Evolutionary conservation across 2,797 vertebrate genomes (phyloP).

Genomic region (Triplophysa bombifrons): DNA sequence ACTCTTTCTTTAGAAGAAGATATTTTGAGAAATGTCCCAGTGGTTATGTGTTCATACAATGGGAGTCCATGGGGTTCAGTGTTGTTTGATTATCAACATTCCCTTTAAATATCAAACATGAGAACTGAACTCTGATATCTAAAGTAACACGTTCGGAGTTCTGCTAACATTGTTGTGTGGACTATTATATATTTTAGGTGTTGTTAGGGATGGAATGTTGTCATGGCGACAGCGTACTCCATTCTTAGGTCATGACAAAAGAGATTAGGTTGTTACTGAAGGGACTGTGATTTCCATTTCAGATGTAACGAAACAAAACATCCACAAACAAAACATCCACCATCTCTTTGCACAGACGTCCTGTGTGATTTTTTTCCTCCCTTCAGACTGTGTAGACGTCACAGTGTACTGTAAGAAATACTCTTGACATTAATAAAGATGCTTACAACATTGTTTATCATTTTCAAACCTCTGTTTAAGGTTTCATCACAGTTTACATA

Average conservation of each 20-base stretch:
- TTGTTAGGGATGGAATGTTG: conserved; percentile 19
- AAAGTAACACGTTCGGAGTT: too few relatives aligned
- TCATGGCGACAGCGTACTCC: conserved; percentile 29
- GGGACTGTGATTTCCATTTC: conserved; percentile 40
- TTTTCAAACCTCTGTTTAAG: not conserved
- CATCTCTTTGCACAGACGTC: conserved; percentile 12
- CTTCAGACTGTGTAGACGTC: not conserved
- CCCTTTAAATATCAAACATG: too few relatives aligned
- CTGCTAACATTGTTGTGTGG: not conserved
- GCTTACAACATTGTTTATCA: not conserved
- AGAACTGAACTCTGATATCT: too few relatives aligned
- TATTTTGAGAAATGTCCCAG: too few relatives aligned
- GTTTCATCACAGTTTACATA: too few relatives aligned
- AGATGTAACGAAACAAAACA: conserved; percentile 33
- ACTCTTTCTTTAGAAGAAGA: too few relatives aligned
- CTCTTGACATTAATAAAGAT: not conserved
- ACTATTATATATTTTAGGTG: not conserved
- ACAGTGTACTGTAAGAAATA: not conserved
- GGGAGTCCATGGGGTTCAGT: too few relatives aligned
- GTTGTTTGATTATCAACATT: too few relatives aligned
- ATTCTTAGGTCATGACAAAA: not conserved
- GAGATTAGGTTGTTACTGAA: conserved; percentile 29
- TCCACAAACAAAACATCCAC: conserved; percentile 9
- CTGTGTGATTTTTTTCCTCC: not conserved
- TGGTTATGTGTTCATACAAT: too few relatives aligned